A percentile compares a stretch with the other conserved stretches of the same genome.
These are phyloP conservation scores for Rhadina sibilatrix DNA, from an alignment of 2,113 vertebrate species.

Conservation along the genomic window DNA sequence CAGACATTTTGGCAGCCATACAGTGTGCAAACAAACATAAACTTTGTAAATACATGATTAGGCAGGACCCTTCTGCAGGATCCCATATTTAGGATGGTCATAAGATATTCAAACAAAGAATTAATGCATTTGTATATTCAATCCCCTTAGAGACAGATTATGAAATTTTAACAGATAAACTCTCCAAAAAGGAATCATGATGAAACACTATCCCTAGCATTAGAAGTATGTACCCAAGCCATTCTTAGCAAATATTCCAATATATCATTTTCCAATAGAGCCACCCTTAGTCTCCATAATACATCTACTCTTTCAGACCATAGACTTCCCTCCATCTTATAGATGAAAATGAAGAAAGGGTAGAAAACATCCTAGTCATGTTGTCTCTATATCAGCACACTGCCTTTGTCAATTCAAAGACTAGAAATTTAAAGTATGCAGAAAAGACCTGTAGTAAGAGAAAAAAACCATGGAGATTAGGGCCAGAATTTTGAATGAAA, in stretches of 20 bases:
- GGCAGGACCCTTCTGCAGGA: background rate
- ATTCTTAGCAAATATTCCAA: background rate
- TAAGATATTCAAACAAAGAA: constrained; percentile 56
- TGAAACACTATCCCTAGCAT: background rate
- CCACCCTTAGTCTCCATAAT: background rate
- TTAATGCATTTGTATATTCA: constrained; percentile 43
- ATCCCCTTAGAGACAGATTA: constrained; percentile 31
- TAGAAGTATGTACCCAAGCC: background rate
- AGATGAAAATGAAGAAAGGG: background rate
- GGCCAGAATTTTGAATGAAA: background rate
- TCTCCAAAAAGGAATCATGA: background rate
- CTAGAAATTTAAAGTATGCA: background rate
- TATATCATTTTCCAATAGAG: background rate
- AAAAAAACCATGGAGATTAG: background rate
- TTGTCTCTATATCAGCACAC: background rate
- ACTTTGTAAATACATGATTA: constrained; percentile 61
- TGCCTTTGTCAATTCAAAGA: background rate
- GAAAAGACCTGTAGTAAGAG: background rate
- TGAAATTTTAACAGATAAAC: constrained; percentile 26
- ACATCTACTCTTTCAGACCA: background rate
- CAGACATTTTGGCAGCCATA: constrained; percentile 37
- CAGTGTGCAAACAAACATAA: constrained; percentile 48
- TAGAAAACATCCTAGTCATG: background rate
- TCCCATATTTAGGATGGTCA: constrained; percentile 25
- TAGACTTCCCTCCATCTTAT: background rate